These are phyloP conservation scores for Plecturocebus donacophilus DNA, from an alignment of 2,113 vertebrate species.

Conservation along the genomic window DNA sequence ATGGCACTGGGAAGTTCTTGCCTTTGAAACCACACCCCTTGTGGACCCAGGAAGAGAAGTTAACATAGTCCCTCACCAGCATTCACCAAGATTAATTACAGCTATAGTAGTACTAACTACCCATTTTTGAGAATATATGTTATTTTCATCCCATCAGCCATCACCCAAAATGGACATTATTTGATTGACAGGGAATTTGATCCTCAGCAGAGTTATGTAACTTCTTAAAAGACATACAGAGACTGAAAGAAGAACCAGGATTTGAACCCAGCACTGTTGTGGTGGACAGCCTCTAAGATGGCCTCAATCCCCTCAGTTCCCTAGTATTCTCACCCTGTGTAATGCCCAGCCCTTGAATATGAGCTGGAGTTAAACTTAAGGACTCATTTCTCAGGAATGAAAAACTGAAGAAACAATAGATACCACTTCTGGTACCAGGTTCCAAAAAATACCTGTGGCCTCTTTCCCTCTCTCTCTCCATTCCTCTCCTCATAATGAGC, in stretches of 20 bases:
- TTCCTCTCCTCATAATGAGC: not conserved
- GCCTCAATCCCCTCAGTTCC: fast-evolving
- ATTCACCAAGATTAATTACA: not conserved
- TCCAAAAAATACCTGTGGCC: not conserved
- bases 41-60: too few species aligned
- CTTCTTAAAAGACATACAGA: not conserved
- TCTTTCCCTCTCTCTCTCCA: fast-evolving
- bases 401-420: not conserved
- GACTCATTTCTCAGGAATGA: not conserved
- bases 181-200: not conserved
- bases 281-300: not conserved
- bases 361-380: not conserved
- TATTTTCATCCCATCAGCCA: not conserved
- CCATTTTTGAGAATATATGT: not conserved
- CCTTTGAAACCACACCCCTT: too few species aligned
- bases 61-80: too few species aligned
- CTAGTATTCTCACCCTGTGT: fast-evolving
- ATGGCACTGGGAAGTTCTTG: too few species aligned
- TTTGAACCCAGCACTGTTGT: fast-evolving
- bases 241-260: not conserved
- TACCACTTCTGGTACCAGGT: not conserved
- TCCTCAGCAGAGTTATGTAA: not conserved
- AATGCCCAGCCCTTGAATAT: fast-evolving
- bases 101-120: fast-evolving
- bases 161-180: not conserved